phyloP scores from a whole-genome alignment of 2,888 invertebrate species.

The Trachelus tabidus region DNA sequence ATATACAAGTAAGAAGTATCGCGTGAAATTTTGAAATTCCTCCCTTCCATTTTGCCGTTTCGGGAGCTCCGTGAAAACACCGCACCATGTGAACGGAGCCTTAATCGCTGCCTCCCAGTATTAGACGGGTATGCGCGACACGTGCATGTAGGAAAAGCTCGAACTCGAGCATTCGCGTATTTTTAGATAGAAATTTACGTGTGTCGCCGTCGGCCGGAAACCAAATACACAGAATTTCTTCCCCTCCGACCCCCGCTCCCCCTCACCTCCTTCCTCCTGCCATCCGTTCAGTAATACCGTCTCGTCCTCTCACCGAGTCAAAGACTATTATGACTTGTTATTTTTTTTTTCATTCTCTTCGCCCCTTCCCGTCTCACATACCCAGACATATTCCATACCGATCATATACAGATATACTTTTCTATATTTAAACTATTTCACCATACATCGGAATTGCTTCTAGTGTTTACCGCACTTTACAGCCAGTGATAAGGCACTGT shows the following conservation, averaged over 20 bases:
- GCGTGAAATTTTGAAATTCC: background rate
- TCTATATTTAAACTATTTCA: background rate
- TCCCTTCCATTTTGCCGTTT: background rate
- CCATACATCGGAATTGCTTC: background rate
- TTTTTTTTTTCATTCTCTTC: background rate
- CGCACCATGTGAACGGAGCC: background rate
- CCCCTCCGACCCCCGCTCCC: slow-evolving; percentile 21
- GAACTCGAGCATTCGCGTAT: slow-evolving; percentile 20
- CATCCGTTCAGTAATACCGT: background rate
- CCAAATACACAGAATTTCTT: slow-evolving; percentile 29
- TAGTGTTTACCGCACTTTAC: slow-evolving; percentile 15
- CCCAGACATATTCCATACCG: background rate
- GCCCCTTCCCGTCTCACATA: background rate
- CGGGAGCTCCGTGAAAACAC: background rate
- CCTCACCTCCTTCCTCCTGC: no score
- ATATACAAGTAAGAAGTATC: background rate
- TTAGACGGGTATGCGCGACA: slow-evolving; percentile 8
- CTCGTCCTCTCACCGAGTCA: background rate
- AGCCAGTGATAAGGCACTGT: slow-evolving; percentile 38
- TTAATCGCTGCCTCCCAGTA: background rate
- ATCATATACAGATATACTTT: background rate
- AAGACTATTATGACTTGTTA: background rate
- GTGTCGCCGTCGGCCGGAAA: slow-evolving; percentile 20
- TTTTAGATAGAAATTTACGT: slow-evolving; percentile 18
- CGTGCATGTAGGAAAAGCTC: slow-evolving; percentile 16